Base-by-base conservation (phyloP, 2,797 vertebrate species). In the Cryptoblepharus egeriae region DNA sequence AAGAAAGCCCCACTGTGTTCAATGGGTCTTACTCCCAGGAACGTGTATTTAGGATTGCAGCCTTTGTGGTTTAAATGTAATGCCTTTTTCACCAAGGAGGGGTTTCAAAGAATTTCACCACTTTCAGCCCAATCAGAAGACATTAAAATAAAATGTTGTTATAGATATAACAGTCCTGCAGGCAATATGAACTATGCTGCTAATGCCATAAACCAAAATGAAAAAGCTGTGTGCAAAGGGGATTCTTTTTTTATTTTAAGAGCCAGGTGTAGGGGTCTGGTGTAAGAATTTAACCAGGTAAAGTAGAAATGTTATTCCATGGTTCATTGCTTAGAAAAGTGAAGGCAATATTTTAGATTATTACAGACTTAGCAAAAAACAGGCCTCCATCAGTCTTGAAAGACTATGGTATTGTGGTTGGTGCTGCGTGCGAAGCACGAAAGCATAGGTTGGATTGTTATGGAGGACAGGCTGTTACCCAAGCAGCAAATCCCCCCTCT, bases 161-260 rank as follows among this genome's bases (percentile, higher is more conserved):
- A 60, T 18, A 61, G 72, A 80, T 24, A n/a, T 64, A 78, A 80
- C 12, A 49, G 28, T 28, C 61, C 28, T 32, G 79, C 32, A 82
- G 52, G 77, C 35, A 58, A 60, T 71, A 85, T 85, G 86, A 82
- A 15, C 24, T 83, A 79, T 64, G 28, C 28, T 67, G 87, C 72
- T 83, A 82, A 76, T n/a, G 1, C 30, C 58, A 55, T 76, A 90
- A 82, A 83, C 78, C 72, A 77, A 22, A 45, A 64, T 20, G 10
- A n/a, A 37, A 22, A 60, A 84, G 37, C 4, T 67, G n/a, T 77
- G 39, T 42, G 39, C 39, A 42, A 4, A 42, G 39, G 45, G 4
- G 45, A 9, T 49, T 60, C 28, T 28, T 3, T 8, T 68, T 81
- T n/a, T 65, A 28, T 72, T 49, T 52, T 52, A 52, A 52, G 52